A percentile compares a stretch with the other conserved stretches of the same genome.
These are phyloP conservation scores for Leptatherina wallacei DNA, from an alignment of 2,797 vertebrate genomes.

Conservation along the genomic window DNA sequence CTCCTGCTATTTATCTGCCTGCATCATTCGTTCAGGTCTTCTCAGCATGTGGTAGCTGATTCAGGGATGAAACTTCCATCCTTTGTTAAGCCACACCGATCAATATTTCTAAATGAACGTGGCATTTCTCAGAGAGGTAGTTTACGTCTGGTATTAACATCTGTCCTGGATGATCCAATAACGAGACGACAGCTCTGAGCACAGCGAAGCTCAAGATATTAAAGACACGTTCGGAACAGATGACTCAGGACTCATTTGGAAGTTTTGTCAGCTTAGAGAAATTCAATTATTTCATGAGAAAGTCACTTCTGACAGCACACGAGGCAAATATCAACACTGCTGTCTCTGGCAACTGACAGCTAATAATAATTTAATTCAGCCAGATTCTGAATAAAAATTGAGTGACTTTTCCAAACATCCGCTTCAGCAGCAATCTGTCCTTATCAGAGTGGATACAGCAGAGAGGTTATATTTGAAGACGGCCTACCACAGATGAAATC, in stretches of 20 bases:
- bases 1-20: too few relatives aligned
- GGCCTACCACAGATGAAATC: conserved; percentile 29
- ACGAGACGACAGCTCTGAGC: too few relatives aligned
- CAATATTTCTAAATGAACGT: too few relatives aligned
- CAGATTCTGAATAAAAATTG: conserved; percentile 12
- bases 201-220: too few relatives aligned
- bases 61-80: too few relatives aligned
- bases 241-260: background rate
- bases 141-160: too few relatives aligned
- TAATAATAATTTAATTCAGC: conserved; percentile 4
- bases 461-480: conserved; percentile 34
- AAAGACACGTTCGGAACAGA: too few relatives aligned
- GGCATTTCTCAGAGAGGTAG: too few relatives aligned
- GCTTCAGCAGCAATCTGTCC: conserved; percentile 11
- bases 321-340: background rate
- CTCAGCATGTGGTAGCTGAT: too few relatives aligned
- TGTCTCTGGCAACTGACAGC: background rate
- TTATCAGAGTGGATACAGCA: conserved; percentile 2
- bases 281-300: background rate
- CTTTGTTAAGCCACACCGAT: too few relatives aligned
- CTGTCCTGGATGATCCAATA: too few relatives aligned
- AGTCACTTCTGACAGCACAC: background rate
- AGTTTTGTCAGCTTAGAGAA: background rate
- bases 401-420: background rate
- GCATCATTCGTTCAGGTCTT: too few relatives aligned